These are phyloP conservation scores for Brassicogethes aeneus DNA, from an alignment of 2,888 invertebrate species.

Conservation along the genomic window DNA sequence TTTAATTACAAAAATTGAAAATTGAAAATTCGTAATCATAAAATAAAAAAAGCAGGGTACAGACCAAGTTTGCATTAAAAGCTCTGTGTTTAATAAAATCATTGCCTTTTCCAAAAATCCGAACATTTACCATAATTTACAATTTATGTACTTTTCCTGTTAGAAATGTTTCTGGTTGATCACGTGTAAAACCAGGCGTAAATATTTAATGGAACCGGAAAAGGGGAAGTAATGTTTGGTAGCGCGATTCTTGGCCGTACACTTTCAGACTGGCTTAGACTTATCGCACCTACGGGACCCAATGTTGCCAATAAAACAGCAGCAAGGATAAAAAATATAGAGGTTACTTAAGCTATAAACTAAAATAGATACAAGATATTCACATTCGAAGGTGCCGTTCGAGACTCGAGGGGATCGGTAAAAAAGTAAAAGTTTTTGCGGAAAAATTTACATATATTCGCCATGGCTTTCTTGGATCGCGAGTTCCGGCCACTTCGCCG, in stretches of 20 bases:
- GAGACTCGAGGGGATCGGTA: constrained; percentile 24
- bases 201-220: constrained; percentile 24
- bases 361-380: constrained; percentile 34
- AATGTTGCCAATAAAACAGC: constrained; percentile 34
- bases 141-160: constrained; percentile 3
- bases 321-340: constrained; percentile 35
- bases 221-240: background rate
- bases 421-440: constrained; percentile 20
- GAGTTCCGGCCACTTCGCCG: background rate
- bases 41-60: too few species aligned
- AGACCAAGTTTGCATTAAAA: too few species aligned
- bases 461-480: background rate
- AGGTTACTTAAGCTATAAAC: constrained; percentile 32
- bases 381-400: constrained; percentile 29
- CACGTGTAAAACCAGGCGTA: constrained; percentile 28
- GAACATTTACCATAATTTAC: background rate
- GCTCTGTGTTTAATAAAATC: too few species aligned
- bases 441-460: background rate
- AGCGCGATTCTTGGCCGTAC: background rate
- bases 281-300: constrained; percentile 35
- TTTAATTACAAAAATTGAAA: too few species aligned
- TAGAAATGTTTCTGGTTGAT: constrained; percentile 21
- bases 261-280: constrained; percentile 15
- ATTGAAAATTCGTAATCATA: too few species aligned
- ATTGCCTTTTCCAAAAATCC: too few species aligned